Base-by-base conservation (phyloP, 2,797 vertebrate genomes). In the Scomberomorus guttatus region DNA sequence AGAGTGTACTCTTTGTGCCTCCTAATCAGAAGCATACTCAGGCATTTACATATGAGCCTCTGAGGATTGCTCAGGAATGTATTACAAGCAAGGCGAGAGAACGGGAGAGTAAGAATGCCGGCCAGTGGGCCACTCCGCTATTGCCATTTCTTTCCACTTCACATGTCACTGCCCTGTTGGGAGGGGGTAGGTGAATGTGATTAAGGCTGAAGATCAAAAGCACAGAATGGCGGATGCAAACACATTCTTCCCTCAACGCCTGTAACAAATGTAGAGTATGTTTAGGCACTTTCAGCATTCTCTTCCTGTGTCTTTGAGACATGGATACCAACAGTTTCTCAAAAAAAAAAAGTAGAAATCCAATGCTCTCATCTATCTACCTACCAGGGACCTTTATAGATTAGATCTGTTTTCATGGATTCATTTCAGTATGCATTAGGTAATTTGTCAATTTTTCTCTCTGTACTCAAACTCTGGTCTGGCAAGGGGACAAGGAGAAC, bases 1-100 rank as follows among this genome's bases (percentile, higher is more conserved):
- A 88, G 93, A 94, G 90, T 94, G 88, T 90, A 92, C 87, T 93
- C 90, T 90, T 93, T 91, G 86, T 90, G 89, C 83, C 87, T 91
- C 82, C 83, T 95, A 95, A 95, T 95, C 90, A 94, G 92, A 95
- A 93, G 92, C 94, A 94, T 93, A 92, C 92, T 86, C 84, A 59
- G 67, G 78, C 87, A 90, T 92, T 94, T 93, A 91, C 92, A 91
- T 92, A 92, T 25, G 78, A 89, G 85, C 90, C 93, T 92, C 86
- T 5, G 72, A 90, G 91, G 91, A 88, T 68, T 75, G 83, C 83
- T 92, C 70, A 90, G 94, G 92, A 95, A 94, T 95, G 91, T 82
- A 83, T 85, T 87, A 76, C 81, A 70, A 75, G 87, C 77, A 8
- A 76, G 68, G 61, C 70, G 29, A 75, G 81, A 77, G 68, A 63